Conservation (phyloP, 1,140 invertebrate genomes). For the Mamestra configurata region DNA sequence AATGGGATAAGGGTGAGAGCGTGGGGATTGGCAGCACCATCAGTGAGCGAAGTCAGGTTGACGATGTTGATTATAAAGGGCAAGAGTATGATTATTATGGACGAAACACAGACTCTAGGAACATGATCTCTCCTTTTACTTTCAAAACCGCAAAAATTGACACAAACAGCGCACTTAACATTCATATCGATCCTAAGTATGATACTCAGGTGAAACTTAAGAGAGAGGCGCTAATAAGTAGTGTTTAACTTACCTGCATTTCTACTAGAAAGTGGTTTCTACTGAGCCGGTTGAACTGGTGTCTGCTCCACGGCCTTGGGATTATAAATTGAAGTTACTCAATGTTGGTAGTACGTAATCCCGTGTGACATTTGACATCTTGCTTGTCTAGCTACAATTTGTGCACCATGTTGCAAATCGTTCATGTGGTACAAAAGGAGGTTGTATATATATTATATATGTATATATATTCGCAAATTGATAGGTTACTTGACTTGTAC, state of each 20-base stretch:
- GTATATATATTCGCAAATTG: too few relatives aligned
- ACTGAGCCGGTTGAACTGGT: not conserved
- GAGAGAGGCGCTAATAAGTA: slow-evolving; percentile 48
- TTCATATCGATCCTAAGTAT: slow-evolving; percentile 20
- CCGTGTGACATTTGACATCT: not conserved
- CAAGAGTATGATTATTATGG: too few relatives aligned
- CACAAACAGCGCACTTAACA: slow-evolving; percentile 6
- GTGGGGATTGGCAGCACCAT: too few relatives aligned
- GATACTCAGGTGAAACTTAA: slow-evolving; percentile 28
- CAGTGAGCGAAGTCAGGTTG: too few relatives aligned
- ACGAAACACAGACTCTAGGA: too few relatives aligned
- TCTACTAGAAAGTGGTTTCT: slow-evolving; percentile 45
- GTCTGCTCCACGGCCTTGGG: slow-evolving; percentile 18
- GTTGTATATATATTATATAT: too few relatives aligned
- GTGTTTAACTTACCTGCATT: slow-evolving; percentile 20
- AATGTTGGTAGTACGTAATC: not conserved
- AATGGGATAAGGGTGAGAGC: too few relatives aligned
- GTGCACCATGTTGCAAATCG: not conserved
- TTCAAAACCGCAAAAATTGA: slow-evolving; percentile 29
- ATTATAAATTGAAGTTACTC: not conserved
- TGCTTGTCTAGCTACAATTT: not conserved
- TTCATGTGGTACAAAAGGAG: too few relatives aligned
- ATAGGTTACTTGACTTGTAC: too few relatives aligned
- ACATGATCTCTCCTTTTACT: not conserved
- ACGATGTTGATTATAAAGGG: too few relatives aligned